Percentiles rank a stretch among this genome's conserved stretches.
Evolutionary conservation across 2,888 invertebrate genomes (phyloP).

Genomic region (Copidosoma aretas): DNA sequence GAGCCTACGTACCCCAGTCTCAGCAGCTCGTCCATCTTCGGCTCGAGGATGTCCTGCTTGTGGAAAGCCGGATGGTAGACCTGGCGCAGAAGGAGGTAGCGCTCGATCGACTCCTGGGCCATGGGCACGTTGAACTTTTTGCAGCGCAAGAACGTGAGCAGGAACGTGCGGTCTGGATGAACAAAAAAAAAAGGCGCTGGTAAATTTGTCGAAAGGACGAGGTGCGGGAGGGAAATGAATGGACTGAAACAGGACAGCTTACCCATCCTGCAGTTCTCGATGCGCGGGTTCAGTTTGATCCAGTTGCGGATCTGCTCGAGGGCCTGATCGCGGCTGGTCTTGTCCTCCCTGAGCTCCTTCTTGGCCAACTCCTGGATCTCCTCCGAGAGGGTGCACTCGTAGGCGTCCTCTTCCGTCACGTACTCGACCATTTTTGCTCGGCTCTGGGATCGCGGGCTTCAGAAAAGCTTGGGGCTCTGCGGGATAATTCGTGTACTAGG

Average conservation of each 20-base stretch:
- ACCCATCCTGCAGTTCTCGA: conserved; percentile 75
- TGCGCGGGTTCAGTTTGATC: conserved; percentile 75
- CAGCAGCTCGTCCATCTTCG: conserved; percentile 75
- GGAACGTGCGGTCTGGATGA: conserved; percentile 72
- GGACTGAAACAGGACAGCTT: conserved; percentile 43
- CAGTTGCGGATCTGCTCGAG: conserved; percentile 73
- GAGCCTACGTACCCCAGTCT: conserved; percentile 75
- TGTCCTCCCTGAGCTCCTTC: conserved; percentile 75
- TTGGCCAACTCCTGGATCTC: conserved; percentile 72
- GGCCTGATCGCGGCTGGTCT: conserved; percentile 70
- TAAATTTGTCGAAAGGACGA: not conserved
- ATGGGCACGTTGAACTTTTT: conserved; percentile 83
- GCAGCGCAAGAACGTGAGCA: conserved; percentile 78
- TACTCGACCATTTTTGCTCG: conserved; percentile 55
- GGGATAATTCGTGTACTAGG: too few relatives aligned
- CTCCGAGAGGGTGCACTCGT: conserved; percentile 68
- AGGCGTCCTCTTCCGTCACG: conserved; percentile 71
- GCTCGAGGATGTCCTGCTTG: conserved; percentile 74
- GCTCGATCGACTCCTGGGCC: conserved; percentile 78
- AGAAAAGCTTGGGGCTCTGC: not conserved
- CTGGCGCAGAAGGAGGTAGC: conserved; percentile 78
- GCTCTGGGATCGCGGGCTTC: not conserved
- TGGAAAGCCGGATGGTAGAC: conserved; percentile 79
- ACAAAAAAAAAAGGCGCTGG: not conserved
- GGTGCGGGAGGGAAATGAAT: not conserved